These are phyloP conservation scores for Panorpa germanica DNA, from an alignment of 2,888 invertebrate species.

Conservation along the genomic window DNA sequence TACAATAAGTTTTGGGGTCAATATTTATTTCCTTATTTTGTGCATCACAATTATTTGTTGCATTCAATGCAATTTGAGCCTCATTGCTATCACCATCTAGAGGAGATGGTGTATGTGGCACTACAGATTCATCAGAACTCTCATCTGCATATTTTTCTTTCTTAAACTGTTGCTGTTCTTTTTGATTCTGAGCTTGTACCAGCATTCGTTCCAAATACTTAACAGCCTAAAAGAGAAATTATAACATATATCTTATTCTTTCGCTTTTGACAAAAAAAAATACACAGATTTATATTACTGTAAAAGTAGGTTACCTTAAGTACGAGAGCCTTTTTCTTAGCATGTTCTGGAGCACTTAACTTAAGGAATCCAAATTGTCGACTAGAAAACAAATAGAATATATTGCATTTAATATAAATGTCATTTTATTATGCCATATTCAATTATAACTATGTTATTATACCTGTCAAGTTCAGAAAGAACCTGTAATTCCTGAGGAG, in stretches of 20 bases:
- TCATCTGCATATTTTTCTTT: too few relatives aligned
- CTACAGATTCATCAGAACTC: too few relatives aligned
- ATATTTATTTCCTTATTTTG: slow-evolving; percentile 51
- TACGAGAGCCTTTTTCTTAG: slow-evolving; percentile 59
- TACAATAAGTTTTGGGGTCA: slow-evolving; percentile 82
- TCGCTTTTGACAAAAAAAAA: slow-evolving; percentile 8
- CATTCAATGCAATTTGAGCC: slow-evolving; percentile 14
- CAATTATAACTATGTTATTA: background rate
- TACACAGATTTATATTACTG: slow-evolving; percentile 2
- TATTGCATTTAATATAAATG: background rate
- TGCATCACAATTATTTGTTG: slow-evolving; percentile 21
- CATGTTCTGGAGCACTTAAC: slow-evolving; percentile 61
- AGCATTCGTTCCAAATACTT: slow-evolving; percentile 73
- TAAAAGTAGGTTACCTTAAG: slow-evolving; percentile 35
- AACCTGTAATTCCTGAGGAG: slow-evolving; percentile 68
- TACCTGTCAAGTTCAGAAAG: slow-evolving; percentile 80
- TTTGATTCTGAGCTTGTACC: slow-evolving; percentile 52
- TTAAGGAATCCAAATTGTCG: slow-evolving; percentile 84
- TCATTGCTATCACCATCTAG: background rate
- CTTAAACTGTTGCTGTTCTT: slow-evolving; percentile 18
- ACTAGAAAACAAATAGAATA: slow-evolving; percentile 31
- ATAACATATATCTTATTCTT: slow-evolving; percentile 3
- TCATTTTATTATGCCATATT: background rate
- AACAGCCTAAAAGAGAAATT: slow-evolving; percentile 37
- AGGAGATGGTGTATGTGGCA: slow-evolving; percentile 5